phyloP scores from a whole-genome alignment of 1,140 invertebrate genomes.

The Solen grandis region DNA sequence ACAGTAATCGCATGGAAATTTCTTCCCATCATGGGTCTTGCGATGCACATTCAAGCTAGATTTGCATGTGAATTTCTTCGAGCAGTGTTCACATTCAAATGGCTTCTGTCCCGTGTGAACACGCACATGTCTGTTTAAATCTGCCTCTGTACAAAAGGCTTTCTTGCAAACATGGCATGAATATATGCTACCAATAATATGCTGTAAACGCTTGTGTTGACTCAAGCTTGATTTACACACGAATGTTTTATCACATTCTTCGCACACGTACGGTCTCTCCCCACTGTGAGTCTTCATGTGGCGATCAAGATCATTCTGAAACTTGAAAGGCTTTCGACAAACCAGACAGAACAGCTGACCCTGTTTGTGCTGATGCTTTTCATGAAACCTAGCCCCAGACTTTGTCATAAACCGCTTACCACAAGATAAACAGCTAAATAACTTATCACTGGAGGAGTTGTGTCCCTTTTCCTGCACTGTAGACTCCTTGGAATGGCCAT shows the following conservation, averaged over 20 bases:
- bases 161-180: background rate
- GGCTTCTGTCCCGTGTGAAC: background rate
- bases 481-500: too few relatives aligned
- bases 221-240: background rate
- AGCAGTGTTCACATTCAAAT: background rate
- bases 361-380: background rate
- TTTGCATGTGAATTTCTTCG: background rate
- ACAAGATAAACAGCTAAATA: too few relatives aligned
- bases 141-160: background rate
- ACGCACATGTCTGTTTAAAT: background rate
- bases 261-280: background rate
- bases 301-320: background rate
- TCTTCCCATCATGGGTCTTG: background rate
- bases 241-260: conserved; percentile 3
- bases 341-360: background rate
- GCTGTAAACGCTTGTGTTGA: background rate
- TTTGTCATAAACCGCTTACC: background rate
- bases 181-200: background rate
- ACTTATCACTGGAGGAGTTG: too few relatives aligned
- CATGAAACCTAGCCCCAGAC: background rate
- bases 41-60: background rate
- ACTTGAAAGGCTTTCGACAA: conserved; percentile 10
- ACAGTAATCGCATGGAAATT: background rate
- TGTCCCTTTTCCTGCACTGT: too few relatives aligned
- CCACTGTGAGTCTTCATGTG: background rate